phyloP scores from a whole-genome alignment of 2,888 invertebrate genomes.

The Xanthia togata region DNA sequence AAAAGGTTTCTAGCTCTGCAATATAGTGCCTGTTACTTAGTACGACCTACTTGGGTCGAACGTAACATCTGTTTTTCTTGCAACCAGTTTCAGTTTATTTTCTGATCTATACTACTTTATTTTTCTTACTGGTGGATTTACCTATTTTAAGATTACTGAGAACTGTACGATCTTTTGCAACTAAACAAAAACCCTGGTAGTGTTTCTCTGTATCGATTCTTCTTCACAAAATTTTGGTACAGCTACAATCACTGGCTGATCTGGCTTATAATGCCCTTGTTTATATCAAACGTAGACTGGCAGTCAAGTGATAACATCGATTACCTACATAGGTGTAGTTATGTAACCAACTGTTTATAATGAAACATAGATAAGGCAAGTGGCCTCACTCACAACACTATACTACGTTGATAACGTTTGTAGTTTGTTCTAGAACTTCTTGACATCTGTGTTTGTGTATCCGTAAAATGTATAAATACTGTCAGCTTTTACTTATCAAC shows the following conservation, averaged over 20 bases:
- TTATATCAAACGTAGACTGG: constrained; percentile 42
- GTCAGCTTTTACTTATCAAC: constrained; percentile 48
- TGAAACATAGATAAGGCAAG: constrained; percentile 52
- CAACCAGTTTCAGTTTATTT: constrained; percentile 32
- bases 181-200: constrained; percentile 22
- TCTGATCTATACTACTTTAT: constrained; percentile 33
- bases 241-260: constrained; percentile 1
- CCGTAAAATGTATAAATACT: constrained; percentile 53
- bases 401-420: constrained; percentile 53
- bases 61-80: constrained; percentile 42
- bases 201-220: not conserved
- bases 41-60: constrained; percentile 51
- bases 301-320: constrained; percentile 50
- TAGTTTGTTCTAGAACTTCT: constrained; percentile 63
- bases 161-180: constrained; percentile 29
- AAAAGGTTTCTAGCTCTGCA: constrained; percentile 34
- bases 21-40: constrained; percentile 2
- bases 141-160: constrained; percentile 46
- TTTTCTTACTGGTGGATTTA: constrained; percentile 25
- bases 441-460: constrained; percentile 49
- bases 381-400: constrained; percentile 47
- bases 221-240: not conserved
- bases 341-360: constrained; percentile 58
- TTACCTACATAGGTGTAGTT: constrained; percentile 56
- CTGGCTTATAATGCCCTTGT: constrained; percentile 43